Evolutionary conservation across 2,888 invertebrate genomes (phyloP).

Genomic region (Brachylomia viminalis): DNA sequence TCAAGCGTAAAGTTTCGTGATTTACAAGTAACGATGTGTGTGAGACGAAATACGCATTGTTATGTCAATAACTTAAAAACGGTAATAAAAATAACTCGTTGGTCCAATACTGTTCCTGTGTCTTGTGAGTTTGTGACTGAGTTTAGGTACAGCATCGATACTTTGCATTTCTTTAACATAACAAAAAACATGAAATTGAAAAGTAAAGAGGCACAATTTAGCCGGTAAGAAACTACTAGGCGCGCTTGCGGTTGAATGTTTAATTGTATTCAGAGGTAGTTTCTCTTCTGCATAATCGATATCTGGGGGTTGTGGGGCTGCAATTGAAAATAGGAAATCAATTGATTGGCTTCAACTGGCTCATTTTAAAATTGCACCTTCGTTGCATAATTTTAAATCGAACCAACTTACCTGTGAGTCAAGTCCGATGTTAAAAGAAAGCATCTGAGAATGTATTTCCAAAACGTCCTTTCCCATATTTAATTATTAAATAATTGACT

Average conservation of each 20-base stretch:
- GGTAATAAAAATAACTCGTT: background rate
- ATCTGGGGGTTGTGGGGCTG: background rate
- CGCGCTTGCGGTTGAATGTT: conserved; percentile 10
- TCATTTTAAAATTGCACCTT: background rate
- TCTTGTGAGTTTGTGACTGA: background rate
- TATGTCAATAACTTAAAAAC: background rate
- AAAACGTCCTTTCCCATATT: background rate
- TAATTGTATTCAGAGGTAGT: conserved; percentile 27
- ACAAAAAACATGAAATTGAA: background rate
- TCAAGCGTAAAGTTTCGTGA: background rate
- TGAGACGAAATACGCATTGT: conserved; percentile 1
- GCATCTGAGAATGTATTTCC: background rate
- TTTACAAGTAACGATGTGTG: background rate
- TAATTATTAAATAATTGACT: background rate
- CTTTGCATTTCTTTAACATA: background rate
- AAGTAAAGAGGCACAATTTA: background rate
- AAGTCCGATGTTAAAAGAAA: background rate
- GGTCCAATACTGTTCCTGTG: background rate
- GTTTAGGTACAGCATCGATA: background rate
- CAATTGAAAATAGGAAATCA: conserved; percentile 16
- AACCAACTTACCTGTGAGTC: background rate
- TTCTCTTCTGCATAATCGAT: conserved; percentile 32
- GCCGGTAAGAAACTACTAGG: background rate
- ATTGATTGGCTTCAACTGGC: background rate
- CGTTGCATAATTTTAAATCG: background rate